phyloP scores from a whole-genome alignment of 2,113 vertebrate genomes.

The Zootoca vivipara region DNA sequence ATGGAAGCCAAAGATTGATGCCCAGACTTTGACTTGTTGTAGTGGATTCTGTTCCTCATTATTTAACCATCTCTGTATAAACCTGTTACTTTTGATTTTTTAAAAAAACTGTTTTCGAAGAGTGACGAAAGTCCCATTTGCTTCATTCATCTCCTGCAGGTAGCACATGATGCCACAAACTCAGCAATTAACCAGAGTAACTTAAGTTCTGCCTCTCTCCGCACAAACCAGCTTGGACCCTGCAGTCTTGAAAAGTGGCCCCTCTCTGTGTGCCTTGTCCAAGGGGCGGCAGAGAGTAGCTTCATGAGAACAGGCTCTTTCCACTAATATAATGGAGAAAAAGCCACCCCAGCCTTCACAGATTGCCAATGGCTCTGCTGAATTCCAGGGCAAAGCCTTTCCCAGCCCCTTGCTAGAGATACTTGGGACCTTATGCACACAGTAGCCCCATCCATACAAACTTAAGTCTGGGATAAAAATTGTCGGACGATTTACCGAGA shows the following conservation, averaged over 20 bases:
- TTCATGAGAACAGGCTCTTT: too few relatives aligned
- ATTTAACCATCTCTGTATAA: background rate
- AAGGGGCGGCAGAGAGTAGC: too few relatives aligned
- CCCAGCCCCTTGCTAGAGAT: too few relatives aligned
- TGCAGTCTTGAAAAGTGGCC: too few relatives aligned
- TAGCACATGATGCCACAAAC: background rate
- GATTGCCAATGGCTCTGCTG: too few relatives aligned
- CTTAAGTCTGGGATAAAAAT: background rate
- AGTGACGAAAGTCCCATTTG: background rate
- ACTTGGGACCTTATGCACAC: background rate
- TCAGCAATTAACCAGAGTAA: background rate
- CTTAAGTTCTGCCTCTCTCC: too few relatives aligned
- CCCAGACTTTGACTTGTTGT: slow-evolving; percentile 24
- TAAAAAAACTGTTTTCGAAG: background rate
- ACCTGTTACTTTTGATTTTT: background rate
- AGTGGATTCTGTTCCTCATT: background rate
- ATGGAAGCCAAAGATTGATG: background rate
- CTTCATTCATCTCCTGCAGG: background rate
- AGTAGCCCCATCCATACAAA: background rate
- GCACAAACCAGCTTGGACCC: too few relatives aligned
- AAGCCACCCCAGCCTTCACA: too few relatives aligned
- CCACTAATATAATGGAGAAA: too few relatives aligned
- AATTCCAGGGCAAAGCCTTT: too few relatives aligned
- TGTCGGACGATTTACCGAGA: background rate
- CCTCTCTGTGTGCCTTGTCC: too few relatives aligned